Evolutionary conservation across 2,797 vertebrate species (phyloP).

Genomic region (Mormyrops attenuatus): DNA sequence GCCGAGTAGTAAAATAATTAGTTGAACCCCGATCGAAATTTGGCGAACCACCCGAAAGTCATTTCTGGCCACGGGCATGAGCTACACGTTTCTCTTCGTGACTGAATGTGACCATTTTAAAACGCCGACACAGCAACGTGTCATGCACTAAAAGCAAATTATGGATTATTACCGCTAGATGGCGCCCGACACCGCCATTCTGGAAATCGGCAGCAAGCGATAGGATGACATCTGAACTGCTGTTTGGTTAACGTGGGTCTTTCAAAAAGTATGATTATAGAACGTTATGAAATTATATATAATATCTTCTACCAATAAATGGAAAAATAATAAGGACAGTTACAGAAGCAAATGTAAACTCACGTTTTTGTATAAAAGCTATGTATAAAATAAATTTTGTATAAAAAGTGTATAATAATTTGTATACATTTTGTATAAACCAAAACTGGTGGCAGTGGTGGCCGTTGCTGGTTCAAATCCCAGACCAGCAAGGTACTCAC

Average conservation of each 20-base stretch:
- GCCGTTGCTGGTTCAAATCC: neutral
- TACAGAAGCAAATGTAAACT: neutral
- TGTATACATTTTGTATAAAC: neutral
- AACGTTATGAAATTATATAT: neutral
- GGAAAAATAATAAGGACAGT: neutral
- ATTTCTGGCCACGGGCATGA: neutral
- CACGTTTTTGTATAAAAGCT: neutral
- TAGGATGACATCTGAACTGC: neutral
- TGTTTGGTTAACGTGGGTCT: neutral
- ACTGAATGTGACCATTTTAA: neutral
- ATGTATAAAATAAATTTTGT: neutral
- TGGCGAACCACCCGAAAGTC: neutral
- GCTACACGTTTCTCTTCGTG: neutral
- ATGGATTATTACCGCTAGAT: neutral
- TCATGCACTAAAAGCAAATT: neutral
- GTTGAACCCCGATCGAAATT: neutral
- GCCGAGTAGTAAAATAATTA: neutral
- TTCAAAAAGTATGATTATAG: neutral
- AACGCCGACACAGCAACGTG: neutral
- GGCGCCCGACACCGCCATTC: neutral
- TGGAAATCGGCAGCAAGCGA: neutral
- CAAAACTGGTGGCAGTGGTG: neutral
- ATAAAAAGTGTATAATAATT: neutral
- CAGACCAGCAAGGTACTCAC: neutral
- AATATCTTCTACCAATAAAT: neutral